Conservation (phyloP, 2,888 invertebrate species). For the Arrhopalites spinosus region DNA sequence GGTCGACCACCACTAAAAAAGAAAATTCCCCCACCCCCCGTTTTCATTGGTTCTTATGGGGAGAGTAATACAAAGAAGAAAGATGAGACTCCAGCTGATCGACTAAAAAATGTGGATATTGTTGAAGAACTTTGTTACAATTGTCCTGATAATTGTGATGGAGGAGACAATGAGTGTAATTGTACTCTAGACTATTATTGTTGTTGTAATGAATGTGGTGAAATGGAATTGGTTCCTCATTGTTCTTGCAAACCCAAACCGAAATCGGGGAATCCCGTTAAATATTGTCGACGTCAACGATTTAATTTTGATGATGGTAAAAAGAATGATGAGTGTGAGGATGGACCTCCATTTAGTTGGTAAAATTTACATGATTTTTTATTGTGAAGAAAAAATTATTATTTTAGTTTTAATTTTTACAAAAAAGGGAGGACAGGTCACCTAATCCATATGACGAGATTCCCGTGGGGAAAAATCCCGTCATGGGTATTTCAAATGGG, state of each 20-base stretch:
- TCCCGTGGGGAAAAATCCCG: constrained; percentile 49
- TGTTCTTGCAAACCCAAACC: constrained; percentile 6
- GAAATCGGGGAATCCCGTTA: constrained; percentile 44
- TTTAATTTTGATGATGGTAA: constrained; percentile 48
- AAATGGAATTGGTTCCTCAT: constrained; percentile 40
- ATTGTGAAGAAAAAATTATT: not conserved
- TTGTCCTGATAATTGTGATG: constrained; percentile 30
- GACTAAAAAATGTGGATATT: constrained; percentile 53
- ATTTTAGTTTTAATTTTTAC: not conserved
- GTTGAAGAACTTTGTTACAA: constrained; percentile 50
- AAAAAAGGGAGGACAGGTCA: constrained; percentile 24
- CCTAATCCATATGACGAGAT: constrained; percentile 50
- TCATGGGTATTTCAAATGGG: not conserved
- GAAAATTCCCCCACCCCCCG: constrained; percentile 20
- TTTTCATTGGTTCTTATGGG: constrained; percentile 26
- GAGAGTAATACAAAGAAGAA: constrained; percentile 13
- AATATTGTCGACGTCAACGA: constrained; percentile 49
- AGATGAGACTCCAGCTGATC: constrained; percentile 39
- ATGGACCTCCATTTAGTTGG: constrained; percentile 45
- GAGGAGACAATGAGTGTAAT: constrained; percentile 10
- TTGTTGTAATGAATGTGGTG: constrained; percentile 45
- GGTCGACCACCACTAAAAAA: not conserved
- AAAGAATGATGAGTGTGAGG: constrained; percentile 30
- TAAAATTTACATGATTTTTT: not conserved
- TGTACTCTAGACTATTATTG: constrained; percentile 11